A percentile compares a stretch with the other conserved stretches of the same genome.
These are phyloP conservation scores for Rhizomys pruinosus DNA, from an alignment of 2,113 vertebrate genomes.

Conservation along the genomic window DNA sequence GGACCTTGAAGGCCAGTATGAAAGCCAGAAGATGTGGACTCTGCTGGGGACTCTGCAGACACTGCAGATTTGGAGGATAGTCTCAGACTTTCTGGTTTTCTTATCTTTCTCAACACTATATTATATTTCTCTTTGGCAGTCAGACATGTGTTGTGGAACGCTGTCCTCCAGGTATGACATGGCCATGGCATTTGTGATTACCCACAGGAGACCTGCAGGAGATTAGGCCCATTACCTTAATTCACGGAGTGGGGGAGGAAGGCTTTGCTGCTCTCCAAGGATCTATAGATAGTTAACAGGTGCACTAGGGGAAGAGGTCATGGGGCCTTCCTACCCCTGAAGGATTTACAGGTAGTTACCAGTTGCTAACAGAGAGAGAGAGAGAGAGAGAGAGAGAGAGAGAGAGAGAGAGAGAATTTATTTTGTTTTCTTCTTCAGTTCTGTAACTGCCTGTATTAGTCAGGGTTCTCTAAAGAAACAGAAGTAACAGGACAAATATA, in stretches of 20 bases:
- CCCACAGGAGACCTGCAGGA: not conserved
- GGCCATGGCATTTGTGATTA: not conserved
- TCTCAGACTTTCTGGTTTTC: not conserved
- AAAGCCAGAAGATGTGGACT: constrained; percentile 7
- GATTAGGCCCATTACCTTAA: not conserved
- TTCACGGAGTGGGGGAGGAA: too few relatives aligned
- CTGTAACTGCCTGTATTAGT: too few relatives aligned
- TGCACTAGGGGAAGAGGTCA: not conserved
- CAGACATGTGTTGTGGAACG: not conserved
- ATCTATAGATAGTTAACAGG: not conserved
- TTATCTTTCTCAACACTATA: not conserved
- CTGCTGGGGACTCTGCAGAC: not conserved
- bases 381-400: too few relatives aligned
- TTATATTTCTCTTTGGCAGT: not conserved
- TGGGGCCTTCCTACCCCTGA: too few relatives aligned
- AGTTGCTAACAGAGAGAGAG: too few relatives aligned
- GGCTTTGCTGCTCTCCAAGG: not conserved
- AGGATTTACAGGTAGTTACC: too few relatives aligned
- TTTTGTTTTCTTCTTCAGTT: too few relatives aligned
- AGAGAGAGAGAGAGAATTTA: too few relatives aligned
- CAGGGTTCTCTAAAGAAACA: too few relatives aligned
- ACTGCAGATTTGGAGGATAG: not conserved
- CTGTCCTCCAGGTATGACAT: not conserved
- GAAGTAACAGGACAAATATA: too few relatives aligned
- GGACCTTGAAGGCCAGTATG: not conserved